These are phyloP conservation scores for Orientallactaga sibirica DNA, from an alignment of 2,797 vertebrate genomes.

Conservation along the genomic window DNA sequence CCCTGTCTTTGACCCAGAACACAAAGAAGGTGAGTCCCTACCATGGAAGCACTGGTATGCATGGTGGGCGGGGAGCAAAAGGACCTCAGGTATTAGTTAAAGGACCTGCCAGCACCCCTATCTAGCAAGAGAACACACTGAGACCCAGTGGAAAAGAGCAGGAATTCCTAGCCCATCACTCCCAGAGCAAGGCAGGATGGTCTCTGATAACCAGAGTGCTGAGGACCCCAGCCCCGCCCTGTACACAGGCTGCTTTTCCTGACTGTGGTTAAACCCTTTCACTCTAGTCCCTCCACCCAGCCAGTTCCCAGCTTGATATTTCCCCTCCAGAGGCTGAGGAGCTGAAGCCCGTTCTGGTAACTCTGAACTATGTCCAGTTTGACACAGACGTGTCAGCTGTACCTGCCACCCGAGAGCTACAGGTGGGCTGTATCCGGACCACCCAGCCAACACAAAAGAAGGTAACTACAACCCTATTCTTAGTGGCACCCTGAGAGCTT, in stretches of 20 bases:
- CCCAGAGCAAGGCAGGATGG: background rate
- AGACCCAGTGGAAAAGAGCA: background rate
- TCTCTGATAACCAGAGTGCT: background rate
- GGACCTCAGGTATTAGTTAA: too few relatives aligned
- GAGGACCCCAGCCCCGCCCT: background rate
- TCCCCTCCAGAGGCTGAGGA: constrained; percentile 76
- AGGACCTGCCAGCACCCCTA: background rate
- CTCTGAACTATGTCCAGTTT: constrained; percentile 86
- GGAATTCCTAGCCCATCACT: background rate
- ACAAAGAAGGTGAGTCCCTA: constrained; percentile 84
- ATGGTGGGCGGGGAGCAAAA: background rate
- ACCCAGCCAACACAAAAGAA: constrained; percentile 89
- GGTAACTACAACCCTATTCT: constrained; percentile 83
- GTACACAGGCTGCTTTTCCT: background rate
- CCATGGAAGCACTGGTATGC: background rate
- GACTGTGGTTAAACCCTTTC: background rate
- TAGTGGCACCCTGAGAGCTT: too few relatives aligned
- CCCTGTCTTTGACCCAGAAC: constrained; percentile 54
- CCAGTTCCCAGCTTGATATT: background rate
- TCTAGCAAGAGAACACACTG: background rate
- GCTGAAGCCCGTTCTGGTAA: constrained; percentile 89
- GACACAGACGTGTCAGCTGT: constrained; percentile 68
- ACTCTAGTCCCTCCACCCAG: too few relatives aligned
- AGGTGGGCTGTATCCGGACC: constrained; percentile 92
- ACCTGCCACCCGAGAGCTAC: constrained; percentile 90